Conservation (phyloP, 2,797 vertebrate genomes). For the Xiphophorus birchmanni region DNA sequence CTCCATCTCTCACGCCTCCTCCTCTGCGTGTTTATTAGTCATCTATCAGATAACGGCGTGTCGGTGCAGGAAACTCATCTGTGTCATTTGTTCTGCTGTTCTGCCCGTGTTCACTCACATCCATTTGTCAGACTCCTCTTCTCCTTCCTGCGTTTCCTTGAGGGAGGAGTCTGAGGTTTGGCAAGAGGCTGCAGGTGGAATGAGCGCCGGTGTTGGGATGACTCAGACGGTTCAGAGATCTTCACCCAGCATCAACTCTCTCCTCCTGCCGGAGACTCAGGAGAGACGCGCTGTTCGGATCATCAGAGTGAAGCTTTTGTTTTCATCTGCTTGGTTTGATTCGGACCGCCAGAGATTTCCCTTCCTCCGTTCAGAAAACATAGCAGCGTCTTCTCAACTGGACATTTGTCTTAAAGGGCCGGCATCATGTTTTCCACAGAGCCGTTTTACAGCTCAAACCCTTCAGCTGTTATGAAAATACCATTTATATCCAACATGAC, state of each 20-base stretch:
- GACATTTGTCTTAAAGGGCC: neutral
- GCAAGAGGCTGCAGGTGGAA: conserved; percentile 29
- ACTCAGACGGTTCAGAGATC: conserved; percentile 40
- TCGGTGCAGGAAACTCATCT: conserved; percentile 33
- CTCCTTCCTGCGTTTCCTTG: conserved; percentile 18
- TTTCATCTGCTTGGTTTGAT: neutral
- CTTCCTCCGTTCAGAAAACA: neutral
- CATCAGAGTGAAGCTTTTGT: neutral
- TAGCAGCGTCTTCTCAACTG: neutral
- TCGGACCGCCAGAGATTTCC: neutral
- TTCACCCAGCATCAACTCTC: conserved; percentile 18
- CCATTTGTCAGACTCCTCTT: conserved; percentile 49
- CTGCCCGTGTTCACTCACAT: conserved; percentile 25
- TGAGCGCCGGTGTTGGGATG: conserved; percentile 40
- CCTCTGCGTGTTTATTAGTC: conserved; percentile 10
- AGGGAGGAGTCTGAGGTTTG: conserved; percentile 22
- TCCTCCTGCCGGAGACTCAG: neutral
- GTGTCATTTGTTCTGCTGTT: conserved; percentile 49
- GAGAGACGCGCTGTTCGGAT: neutral
- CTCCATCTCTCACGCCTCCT: conserved; percentile 8
- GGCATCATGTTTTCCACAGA: too few species aligned
- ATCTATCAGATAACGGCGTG: conserved; percentile 42
- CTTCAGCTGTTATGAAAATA: too few species aligned
- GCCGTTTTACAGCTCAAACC: too few species aligned
- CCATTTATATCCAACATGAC: too few species aligned